Percentiles rank a stretch among this genome's conserved stretches.
Evolutionary conservation across 2,888 invertebrate genomes (phyloP).

Genomic region (Autographa pulchrina): DNA sequence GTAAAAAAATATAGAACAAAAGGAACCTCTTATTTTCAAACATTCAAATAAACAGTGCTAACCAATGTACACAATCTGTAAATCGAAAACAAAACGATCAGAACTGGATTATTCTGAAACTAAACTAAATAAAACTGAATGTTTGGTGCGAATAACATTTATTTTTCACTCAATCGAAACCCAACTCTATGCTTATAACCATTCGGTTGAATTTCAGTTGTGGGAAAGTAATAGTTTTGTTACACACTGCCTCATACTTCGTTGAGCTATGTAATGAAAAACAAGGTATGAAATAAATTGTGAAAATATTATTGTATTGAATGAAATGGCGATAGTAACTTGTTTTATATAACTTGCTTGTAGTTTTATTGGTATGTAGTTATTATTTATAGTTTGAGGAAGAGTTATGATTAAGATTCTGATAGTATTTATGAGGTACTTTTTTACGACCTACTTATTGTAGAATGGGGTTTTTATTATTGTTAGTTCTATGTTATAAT

Average conservation of each 20-base stretch:
- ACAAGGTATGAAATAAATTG: conserved; percentile 35
- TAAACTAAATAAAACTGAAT: conserved; percentile 62
- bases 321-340: conserved; percentile 21
- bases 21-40: background rate
- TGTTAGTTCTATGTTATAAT: too few relatives aligned
- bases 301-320: conserved; percentile 44
- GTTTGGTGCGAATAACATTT: conserved; percentile 37
- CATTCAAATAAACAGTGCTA: conserved; percentile 24
- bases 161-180: background rate
- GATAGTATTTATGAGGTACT: background rate
- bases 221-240: background rate
- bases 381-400: background rate
- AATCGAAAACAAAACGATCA: conserved; percentile 52
- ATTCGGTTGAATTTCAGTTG: conserved; percentile 13
- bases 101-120: conserved; percentile 55
- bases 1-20: conserved; percentile 9
- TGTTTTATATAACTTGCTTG: conserved; percentile 3
- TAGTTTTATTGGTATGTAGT: background rate
- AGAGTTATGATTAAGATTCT: too few relatives aligned
- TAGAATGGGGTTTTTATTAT: too few relatives aligned
- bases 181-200: accelerated
- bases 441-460: too few relatives aligned
- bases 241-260: conserved; percentile 42
- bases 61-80: conserved; percentile 39
- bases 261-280: conserved; percentile 29